These are phyloP conservation scores for Epinephelus malabaricus DNA, from an alignment of 2,797 vertebrate genomes.

Conservation along the genomic window DNA sequence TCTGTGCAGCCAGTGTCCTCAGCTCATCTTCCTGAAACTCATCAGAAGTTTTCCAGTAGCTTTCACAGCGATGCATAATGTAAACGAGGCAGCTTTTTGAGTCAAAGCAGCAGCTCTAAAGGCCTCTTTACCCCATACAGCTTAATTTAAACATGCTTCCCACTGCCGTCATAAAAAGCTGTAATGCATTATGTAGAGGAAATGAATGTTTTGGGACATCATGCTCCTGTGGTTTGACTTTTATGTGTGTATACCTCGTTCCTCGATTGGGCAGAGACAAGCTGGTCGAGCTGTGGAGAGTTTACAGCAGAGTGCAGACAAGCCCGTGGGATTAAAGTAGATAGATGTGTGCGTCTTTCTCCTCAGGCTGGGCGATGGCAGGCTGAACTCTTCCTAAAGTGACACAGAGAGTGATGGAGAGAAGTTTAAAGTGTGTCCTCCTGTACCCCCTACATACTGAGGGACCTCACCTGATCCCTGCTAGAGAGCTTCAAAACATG, in stretches of 20 bases:
- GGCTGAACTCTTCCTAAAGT: neutral
- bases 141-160: constrained; percentile 37
- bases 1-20: constrained; percentile 27
- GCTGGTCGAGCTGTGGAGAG: neutral
- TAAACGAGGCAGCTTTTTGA: constrained; percentile 1
- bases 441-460: neutral
- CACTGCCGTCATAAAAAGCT: constrained; percentile 16
- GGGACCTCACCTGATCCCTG: neutral
- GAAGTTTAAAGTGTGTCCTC: neutral
- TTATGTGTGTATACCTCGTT: constrained; percentile 22
- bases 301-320: neutral
- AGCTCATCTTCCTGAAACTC: neutral
- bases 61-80: constrained; percentile 63
- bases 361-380: neutral
- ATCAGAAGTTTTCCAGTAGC: constrained; percentile 26
- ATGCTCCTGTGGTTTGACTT: constrained; percentile 5
- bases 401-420: neutral
- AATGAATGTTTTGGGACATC: constrained; percentile 21
- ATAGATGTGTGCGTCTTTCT: neutral
- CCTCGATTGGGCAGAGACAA: neutral
- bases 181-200: constrained; percentile 55
- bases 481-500: neutral
- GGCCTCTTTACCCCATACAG: constrained; percentile 20
- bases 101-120: neutral
- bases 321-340: neutral